Evolutionary conservation across 2,113 vertebrate genomes (phyloP).

Genomic region (Melanostigma gelatinosum): DNA sequence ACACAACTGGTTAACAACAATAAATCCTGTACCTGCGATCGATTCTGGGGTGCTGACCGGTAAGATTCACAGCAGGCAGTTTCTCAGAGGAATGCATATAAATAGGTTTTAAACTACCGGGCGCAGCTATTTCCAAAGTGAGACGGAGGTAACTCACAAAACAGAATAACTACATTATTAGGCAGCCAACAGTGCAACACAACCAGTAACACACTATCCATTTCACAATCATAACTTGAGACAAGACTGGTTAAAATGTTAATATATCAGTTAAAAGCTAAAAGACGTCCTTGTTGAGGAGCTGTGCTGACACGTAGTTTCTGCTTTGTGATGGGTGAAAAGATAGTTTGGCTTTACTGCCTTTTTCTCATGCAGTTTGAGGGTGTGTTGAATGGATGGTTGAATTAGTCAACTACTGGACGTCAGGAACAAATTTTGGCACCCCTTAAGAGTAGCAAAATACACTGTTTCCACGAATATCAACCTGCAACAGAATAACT

Average conservation of each 20-base stretch:
- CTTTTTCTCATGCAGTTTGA: slow-evolving; percentile 9
- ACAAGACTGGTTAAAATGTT: slow-evolving; percentile 52
- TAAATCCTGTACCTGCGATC: slow-evolving; percentile 69
- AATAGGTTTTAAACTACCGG: slow-evolving; percentile 46
- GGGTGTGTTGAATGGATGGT: slow-evolving; percentile 12
- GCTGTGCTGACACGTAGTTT: slow-evolving; percentile 10
- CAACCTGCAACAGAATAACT: neutral
- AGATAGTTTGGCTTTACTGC: neutral
- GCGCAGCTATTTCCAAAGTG: slow-evolving; percentile 10
- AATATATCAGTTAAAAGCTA: slow-evolving; percentile 38
- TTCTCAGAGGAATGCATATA: slow-evolving; percentile 64
- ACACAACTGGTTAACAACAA: slow-evolving; percentile 44
- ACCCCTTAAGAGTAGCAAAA: neutral
- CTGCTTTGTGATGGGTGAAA: slow-evolving; percentile 22
- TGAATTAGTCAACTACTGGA: neutral
- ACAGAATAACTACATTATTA: slow-evolving; percentile 36
- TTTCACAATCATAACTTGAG: slow-evolving; percentile 49
- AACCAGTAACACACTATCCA: slow-evolving; percentile 56
- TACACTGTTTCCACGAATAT: neutral
- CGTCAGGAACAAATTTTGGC: neutral
- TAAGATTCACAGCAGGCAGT: slow-evolving; percentile 59
- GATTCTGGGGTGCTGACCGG: slow-evolving; percentile 46
- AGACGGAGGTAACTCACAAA: slow-evolving; percentile 37
- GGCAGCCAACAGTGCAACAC: slow-evolving; percentile 56
- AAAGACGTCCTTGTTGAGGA: slow-evolving; percentile 18